Conservation (phyloP, 2,888 invertebrate species). For the Lampropteryx suffumata region DNA sequence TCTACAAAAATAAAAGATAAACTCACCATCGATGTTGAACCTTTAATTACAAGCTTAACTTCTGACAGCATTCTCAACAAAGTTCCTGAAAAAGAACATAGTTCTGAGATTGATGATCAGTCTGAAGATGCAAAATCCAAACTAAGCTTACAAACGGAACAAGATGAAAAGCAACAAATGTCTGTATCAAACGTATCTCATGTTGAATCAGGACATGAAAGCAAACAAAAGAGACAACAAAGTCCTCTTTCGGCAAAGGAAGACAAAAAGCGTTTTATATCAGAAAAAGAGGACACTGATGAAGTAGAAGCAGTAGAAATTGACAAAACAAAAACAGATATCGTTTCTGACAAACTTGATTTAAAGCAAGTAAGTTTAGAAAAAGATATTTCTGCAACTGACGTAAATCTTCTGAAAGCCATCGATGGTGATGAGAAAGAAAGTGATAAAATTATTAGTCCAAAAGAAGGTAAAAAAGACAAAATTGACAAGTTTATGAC, state of each 20-base stretch:
- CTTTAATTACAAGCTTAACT: slow-evolving; percentile 45
- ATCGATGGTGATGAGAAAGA: slow-evolving; percentile 50
- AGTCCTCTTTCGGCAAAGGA: slow-evolving; percentile 32
- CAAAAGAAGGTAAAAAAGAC: slow-evolving; percentile 29
- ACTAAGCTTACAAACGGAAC: slow-evolving; percentile 9
- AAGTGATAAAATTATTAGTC: slow-evolving; percentile 40
- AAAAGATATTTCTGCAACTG: slow-evolving; percentile 45
- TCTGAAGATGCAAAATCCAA: slow-evolving; percentile 13
- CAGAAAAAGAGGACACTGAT: slow-evolving; percentile 32
- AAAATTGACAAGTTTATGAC: slow-evolving; percentile 47
- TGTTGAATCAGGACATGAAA: slow-evolving; percentile 5
- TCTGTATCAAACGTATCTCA: neutral
- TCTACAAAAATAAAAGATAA: slow-evolving; percentile 14
- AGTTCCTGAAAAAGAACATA: slow-evolving; percentile 56
- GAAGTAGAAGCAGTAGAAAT: slow-evolving; percentile 17
- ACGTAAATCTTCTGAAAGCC: slow-evolving; percentile 17
- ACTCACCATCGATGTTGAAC: slow-evolving; percentile 48
- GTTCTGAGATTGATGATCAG: slow-evolving; percentile 49
- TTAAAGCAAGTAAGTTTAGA: slow-evolving; percentile 67
- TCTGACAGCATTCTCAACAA: slow-evolving; percentile 46
- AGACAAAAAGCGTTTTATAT: slow-evolving; percentile 28
- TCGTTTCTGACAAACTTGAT: slow-evolving; percentile 68
- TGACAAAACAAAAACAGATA: slow-evolving; percentile 25
- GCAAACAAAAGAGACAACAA: slow-evolving; percentile 18
- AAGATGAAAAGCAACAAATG: neutral